These are phyloP conservation scores for Pseudomyrmex flavicornis DNA, from an alignment of 1,140 invertebrate species.

Conservation along the genomic window DNA sequence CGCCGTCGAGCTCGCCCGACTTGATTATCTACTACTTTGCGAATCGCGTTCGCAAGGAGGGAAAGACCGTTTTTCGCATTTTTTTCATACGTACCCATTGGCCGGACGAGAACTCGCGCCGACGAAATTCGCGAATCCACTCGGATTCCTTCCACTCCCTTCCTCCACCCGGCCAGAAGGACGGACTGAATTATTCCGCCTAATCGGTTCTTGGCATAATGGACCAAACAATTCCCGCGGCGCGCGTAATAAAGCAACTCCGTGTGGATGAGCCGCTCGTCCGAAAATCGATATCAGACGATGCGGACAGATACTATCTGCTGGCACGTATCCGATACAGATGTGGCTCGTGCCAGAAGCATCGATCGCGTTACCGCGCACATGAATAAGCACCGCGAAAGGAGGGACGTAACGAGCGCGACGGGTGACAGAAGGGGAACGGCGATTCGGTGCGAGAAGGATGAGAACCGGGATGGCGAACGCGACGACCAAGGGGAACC, in stretches of 20 bases:
- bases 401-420: constrained; percentile 66
- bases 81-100: neutral
- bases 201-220: constrained; percentile 50
- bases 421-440: no score
- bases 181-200: constrained; percentile 2
- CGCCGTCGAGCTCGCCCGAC: no score
- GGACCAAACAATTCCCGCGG: constrained; percentile 49
- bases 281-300: constrained; percentile 56
- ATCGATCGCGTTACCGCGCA: constrained; percentile 54
- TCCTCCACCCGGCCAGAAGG: no score
- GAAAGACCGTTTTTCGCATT: neutral
- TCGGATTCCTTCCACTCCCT: neutral
- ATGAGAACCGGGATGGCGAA: neutral
- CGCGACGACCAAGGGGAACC: neutral
- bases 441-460: constrained; percentile 4
- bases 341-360: constrained; percentile 59
- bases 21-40: no score
- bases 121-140: neutral
- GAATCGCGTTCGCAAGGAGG: no score
- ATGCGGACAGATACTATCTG: constrained; percentile 57
- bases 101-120: neutral
- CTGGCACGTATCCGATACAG: constrained; percentile 43
- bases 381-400: constrained; percentile 53
- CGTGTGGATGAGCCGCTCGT: constrained; percentile 30
- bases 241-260: constrained; percentile 47